Evolutionary conservation across 1,140 invertebrate species (phyloP), one percentile per base, ranked within the genome.

Genomic region (Tenebrio molitor): DNA sequence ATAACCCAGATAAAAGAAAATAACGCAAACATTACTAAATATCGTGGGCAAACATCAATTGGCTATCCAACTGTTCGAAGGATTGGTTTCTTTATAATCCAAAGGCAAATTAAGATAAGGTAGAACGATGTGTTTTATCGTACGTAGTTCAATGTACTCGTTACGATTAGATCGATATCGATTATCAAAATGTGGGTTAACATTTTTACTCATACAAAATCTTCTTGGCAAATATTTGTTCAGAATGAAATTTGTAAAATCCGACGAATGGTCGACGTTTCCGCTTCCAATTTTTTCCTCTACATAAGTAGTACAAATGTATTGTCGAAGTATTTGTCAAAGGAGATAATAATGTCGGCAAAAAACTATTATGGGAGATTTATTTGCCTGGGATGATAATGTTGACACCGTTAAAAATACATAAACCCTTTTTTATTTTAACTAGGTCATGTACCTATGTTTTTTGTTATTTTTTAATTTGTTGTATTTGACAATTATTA

Each of bases 151-250:
- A 58, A 58, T 23, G 50, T 25, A 58, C 50, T 17, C 23, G 15
- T 58, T 58, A 23, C 29, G 50, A 58, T 58, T 58, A 58, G 50
- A 25, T 58, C 50, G 10, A 29, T 58, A 58, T 58, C 23, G 50
- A 58, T 29, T 58, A 58, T 58, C 50, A 23, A 58, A 58, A 58
- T 58, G 50, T 58, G 50, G 50, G 50, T 58, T 58, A 58, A 58
- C 50, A 58, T 58, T 29, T 12, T 58, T 58, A 25, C 14, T 58
- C 50, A 29, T 58, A 58, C 25, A 3, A 58, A 58, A 58, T 58
- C 6, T n/a, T 29, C 50, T 14, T 8, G 12, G 50, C 50, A 58
- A 58, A 58, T 58, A 58, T 58, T 58, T 58, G 14, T 23, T 58
- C 10, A 58, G 29, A 25, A 2, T 14, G 14, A 14, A 29, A 29